phyloP scores from a whole-genome alignment of 64 coral and sea anemone species.

The Porites lutea region DNA sequence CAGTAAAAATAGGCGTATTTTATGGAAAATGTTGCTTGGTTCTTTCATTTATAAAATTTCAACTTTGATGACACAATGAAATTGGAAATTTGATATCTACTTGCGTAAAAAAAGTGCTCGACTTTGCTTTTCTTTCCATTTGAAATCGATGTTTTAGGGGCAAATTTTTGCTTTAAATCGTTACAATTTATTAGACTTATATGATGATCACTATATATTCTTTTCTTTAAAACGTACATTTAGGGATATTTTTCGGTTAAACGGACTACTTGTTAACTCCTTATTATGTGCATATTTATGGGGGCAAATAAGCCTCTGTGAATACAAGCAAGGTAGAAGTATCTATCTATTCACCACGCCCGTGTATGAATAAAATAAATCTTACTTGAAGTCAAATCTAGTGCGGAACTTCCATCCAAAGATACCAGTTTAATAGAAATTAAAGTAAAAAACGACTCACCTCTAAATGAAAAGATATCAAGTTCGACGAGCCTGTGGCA shows the following conservation, averaged over 20 bases:
- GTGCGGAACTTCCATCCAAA: neutral
- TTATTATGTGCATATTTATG: constrained; percentile 15
- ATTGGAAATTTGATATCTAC: too few relatives aligned
- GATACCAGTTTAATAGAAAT: neutral
- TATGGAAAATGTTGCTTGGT: too few relatives aligned
- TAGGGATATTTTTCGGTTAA: neutral
- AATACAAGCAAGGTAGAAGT: neutral
- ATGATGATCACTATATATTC: neutral
- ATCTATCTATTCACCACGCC: neutral
- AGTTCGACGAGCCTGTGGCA: neutral
- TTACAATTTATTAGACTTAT: neutral
- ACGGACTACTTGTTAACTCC: neutral
- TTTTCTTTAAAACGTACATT: neutral
- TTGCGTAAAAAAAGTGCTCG: too few relatives aligned
- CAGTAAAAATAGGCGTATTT: too few relatives aligned
- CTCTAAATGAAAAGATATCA: neutral
- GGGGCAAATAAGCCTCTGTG: neutral
- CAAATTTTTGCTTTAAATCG: neutral
- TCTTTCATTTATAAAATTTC: too few relatives aligned
- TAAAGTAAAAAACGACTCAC: constrained; percentile 11
- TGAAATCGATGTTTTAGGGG: neutral
- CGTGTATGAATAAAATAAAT: constrained; percentile 40
- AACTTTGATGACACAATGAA: too few relatives aligned
- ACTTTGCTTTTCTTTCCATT: too few relatives aligned
- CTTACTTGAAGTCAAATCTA: constrained; percentile 1